Percentiles rank a stretch among this genome's conserved stretches.
Conservation (phyloP, 2,888 invertebrate genomes). For the Hyposoter didymator region DNA sequence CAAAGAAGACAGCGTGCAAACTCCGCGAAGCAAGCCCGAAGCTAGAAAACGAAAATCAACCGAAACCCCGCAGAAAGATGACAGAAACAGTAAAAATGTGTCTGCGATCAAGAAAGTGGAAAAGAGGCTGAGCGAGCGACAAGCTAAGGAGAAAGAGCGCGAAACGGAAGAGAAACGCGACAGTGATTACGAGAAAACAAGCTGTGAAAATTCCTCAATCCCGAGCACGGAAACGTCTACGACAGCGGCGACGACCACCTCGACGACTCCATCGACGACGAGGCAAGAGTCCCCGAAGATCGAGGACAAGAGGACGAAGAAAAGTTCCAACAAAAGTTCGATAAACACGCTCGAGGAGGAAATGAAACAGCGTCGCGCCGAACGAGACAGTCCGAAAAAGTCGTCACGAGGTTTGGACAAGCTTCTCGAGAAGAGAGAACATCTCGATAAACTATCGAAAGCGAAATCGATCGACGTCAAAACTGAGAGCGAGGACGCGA, state of each 20-base stretch:
- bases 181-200: conserved; percentile 50
- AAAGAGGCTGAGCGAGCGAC: conserved; percentile 77
- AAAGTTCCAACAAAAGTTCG: conserved; percentile 75
- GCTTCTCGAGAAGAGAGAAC: conserved; percentile 86
- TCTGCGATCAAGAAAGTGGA: conserved; percentile 81
- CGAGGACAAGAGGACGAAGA: conserved; percentile 78
- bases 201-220: conserved; percentile 51
- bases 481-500: conserved; percentile 61
- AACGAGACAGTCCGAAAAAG: conserved; percentile 86
- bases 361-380: conserved; percentile 83
- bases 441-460: conserved; percentile 82
- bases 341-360: conserved; percentile 82
- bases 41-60: conserved; percentile 83
- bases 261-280: conserved; percentile 17
- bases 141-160: conserved; percentile 62
- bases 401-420: conserved; percentile 87
- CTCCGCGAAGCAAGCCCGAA: conserved; percentile 81
- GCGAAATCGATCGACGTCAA: conserved; percentile 74
- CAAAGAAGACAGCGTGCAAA: conserved; percentile 77
- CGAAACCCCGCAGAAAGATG: conserved; percentile 79
- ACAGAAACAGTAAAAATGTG: conserved; percentile 80
- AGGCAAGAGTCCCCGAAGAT: conserved; percentile 67
- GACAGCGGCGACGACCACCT: neutral
- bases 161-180: conserved; percentile 57
- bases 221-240: conserved; percentile 32